Evolutionary conservation across 2,797 vertebrate genomes (phyloP).

Genomic region (Tokudaia tokunoshimensis): DNA sequence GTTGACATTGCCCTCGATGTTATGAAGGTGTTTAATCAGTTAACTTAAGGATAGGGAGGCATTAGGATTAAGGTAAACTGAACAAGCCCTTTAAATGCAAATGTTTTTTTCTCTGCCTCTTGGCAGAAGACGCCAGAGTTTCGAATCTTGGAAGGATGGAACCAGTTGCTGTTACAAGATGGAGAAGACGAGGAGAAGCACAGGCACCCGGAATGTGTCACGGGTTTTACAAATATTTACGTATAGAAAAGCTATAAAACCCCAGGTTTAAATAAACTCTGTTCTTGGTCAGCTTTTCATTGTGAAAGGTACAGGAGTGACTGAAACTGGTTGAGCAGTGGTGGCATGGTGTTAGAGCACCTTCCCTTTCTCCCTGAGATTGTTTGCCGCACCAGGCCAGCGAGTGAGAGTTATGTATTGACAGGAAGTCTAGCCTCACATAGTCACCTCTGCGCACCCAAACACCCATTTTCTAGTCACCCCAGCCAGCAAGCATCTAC

Average conservation of each 20-base stretch:
- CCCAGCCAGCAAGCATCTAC: not conserved
- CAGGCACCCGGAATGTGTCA: not conserved
- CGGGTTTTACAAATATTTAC: not conserved
- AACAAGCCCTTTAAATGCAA: not conserved
- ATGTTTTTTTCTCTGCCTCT: slow-evolving; percentile 1
- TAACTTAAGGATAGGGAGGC: not conserved
- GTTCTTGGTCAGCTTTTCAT: not conserved
- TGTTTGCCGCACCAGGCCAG: not conserved
- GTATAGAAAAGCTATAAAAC: not conserved
- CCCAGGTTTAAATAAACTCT: slow-evolving; percentile 24
- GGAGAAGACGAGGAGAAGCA: not conserved
- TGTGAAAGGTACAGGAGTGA: not conserved
- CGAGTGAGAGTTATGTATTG: not conserved
- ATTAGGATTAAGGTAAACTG: not conserved
- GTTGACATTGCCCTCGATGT: not conserved
- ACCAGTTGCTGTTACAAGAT: not conserved
- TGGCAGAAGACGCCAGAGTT: slow-evolving; percentile 40
- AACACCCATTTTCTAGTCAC: not conserved
- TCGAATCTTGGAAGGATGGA: not conserved
- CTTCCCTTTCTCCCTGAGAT: not conserved
- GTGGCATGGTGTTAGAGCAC: not conserved
- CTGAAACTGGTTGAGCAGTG: slow-evolving; percentile 20
- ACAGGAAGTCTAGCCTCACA: not conserved
- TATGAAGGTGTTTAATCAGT: not conserved
- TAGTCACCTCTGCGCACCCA: not conserved